These are phyloP conservation scores for Ariolimax columbianus DNA, from an alignment of 2,888 invertebrate species.

Conservation along the genomic window DNA sequence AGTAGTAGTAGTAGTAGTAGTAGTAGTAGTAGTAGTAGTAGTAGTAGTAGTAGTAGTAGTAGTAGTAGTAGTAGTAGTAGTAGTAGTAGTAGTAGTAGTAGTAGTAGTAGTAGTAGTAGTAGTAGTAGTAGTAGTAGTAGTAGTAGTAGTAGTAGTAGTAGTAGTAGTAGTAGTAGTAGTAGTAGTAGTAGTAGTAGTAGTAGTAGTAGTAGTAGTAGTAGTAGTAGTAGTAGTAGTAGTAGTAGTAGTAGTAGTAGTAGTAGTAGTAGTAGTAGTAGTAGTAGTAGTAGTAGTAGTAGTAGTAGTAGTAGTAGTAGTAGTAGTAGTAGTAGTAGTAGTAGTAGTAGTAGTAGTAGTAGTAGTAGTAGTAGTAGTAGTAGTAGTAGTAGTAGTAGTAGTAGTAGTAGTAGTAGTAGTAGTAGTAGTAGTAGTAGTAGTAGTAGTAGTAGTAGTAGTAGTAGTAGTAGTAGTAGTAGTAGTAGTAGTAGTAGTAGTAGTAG, in stretches of 20 bases:
- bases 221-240: background rate
- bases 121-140: background rate
- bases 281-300: background rate
- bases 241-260: background rate
- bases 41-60: slow-evolving; percentile 12
- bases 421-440: slow-evolving; percentile 15
- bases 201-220: slow-evolving; percentile 10
- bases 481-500: slow-evolving; percentile 4
- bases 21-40: background rate
- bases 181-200: background rate
- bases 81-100: background rate
- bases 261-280: slow-evolving; percentile 18
- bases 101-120: slow-evolving; percentile 9
- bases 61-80: background rate
- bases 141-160: background rate
- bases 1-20: background rate
- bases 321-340: slow-evolving; percentile 3
- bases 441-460: background rate
- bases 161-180: background rate
- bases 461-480: background rate
- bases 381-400: background rate
- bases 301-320: background rate
- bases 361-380: slow-evolving; percentile 2
- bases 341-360: background rate
- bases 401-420: background rate